Percentiles rank a stretch among this genome's conserved stretches.
phyloP scores from a whole-genome alignment of 37 sponge, comb jelly and placozoan species.

The Bolinopsis microptera region DNA sequence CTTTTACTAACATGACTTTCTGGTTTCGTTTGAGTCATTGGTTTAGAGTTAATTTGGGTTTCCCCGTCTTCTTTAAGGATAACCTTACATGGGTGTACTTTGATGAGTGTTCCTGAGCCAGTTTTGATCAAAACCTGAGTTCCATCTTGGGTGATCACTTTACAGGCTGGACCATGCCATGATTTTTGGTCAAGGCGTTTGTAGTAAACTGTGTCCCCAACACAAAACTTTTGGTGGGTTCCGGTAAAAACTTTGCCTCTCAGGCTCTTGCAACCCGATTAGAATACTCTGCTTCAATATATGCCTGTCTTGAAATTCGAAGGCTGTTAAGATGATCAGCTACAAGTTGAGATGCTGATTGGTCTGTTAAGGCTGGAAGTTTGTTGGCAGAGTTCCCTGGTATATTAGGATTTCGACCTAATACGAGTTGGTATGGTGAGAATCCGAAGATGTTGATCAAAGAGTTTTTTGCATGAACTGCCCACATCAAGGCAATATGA shows the following conservation, averaged over 20 bases:
- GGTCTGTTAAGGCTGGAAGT: neutral
- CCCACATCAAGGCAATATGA: slow-evolving; percentile 10
- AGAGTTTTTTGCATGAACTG: slow-evolving; percentile 37
- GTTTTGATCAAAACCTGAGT: neutral
- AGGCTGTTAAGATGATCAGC: neutral
- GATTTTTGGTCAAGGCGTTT: neutral
- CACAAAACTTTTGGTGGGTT: neutral
- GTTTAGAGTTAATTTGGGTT: neutral
- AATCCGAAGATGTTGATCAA: neutral
- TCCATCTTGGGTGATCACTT: neutral
- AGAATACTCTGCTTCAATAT: neutral
- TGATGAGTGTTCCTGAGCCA: neutral
- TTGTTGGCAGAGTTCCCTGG: neutral
- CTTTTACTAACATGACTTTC: no score
- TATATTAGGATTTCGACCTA: neutral
- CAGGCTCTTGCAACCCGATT: slow-evolving; percentile 6
- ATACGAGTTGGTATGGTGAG: slow-evolving; percentile 24
- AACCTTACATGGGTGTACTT: neutral
- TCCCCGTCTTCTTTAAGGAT: neutral
- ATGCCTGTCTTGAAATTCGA: neutral
- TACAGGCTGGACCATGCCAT: slow-evolving; percentile 24
- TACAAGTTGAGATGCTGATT: neutral
- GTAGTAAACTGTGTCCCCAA: slow-evolving; percentile 9
- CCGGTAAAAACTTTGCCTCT: neutral
- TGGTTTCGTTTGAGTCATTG: no score